These are phyloP conservation scores for Aphyosemion australe DNA, from an alignment of 2,113 vertebrate genomes.

Conservation along the genomic window DNA sequence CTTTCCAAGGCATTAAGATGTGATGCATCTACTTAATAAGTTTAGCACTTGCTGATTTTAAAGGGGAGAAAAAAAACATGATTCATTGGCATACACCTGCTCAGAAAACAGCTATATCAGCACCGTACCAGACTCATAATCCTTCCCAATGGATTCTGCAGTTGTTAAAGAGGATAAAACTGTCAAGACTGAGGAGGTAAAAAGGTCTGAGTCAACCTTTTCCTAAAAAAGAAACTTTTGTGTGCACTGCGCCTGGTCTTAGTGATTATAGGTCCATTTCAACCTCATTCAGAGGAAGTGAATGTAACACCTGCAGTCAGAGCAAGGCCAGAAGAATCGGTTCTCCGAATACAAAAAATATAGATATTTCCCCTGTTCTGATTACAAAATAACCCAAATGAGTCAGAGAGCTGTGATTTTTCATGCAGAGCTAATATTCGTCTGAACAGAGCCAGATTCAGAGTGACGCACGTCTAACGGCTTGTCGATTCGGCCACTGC, in stretches of 20 bases:
- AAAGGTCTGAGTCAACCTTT: constrained; percentile 13
- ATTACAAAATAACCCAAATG: not conserved
- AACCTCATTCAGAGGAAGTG: not conserved
- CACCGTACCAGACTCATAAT: constrained; percentile 8
- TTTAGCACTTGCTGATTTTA: constrained; percentile 8
- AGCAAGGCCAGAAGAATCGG: not conserved
- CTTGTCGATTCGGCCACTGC: constrained; percentile 28
- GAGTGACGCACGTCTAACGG: constrained; percentile 29
- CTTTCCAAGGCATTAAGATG: not conserved
- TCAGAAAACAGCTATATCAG: constrained; percentile 9
- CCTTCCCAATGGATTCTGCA: not conserved
- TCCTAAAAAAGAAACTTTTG: not conserved
- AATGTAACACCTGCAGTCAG: not conserved
- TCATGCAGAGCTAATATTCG: constrained; percentile 7
- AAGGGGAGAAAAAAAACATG: not conserved
- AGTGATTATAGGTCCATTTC: not conserved
- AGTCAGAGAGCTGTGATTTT: not conserved
- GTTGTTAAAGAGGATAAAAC: constrained; percentile 15
- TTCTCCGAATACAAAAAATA: not conserved
- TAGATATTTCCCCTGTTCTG: not conserved
- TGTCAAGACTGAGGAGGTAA: constrained; percentile 4
- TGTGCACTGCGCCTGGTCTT: not conserved
- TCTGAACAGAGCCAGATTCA: constrained; percentile 20
- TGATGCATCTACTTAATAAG: constrained; percentile 23
- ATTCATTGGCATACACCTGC: not conserved